Conservation (phyloP, 1,140 invertebrate genomes). For the Mya arenaria region DNA sequence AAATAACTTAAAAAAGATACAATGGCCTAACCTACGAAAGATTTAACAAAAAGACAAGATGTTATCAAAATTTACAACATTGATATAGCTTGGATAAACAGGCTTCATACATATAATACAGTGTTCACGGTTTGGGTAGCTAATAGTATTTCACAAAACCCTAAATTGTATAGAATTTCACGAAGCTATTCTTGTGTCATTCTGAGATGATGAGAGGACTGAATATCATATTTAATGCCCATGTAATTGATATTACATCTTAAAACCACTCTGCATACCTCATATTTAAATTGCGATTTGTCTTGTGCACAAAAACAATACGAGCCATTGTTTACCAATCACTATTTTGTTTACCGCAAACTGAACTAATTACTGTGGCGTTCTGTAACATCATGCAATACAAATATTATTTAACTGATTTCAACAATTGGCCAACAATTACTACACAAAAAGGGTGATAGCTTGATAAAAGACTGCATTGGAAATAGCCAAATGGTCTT, state of each 20-base stretch:
- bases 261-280: conserved; percentile 29
- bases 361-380: conserved; percentile 27
- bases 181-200: not conserved
- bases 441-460: conserved; percentile 42
- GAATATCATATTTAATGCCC: conserved; percentile 41
- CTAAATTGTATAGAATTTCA: not conserved
- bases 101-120: conserved; percentile 1
- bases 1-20: not conserved
- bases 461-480: conserved; percentile 27
- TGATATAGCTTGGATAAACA: conserved; percentile 23
- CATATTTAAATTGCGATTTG: no score
- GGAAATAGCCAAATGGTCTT: not conserved
- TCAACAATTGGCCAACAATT: conserved; percentile 43
- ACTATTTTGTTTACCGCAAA: conserved; percentile 48
- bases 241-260: conserved; percentile 35
- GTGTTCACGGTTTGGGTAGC: conserved; percentile 30
- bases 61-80: conserved; percentile 46
- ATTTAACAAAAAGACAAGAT: conserved; percentile 1
- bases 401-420: conserved; percentile 53
- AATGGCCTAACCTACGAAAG: not conserved
- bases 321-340: conserved; percentile 25
- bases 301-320: conserved; percentile 37
- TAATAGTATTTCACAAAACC: not conserved
- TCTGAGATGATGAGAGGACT: conserved; percentile 13
- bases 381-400: conserved; percentile 49